Evolutionary conservation across 1,140 invertebrate genomes (phyloP).

Genomic region (Drosophila pallidifrons): DNA sequence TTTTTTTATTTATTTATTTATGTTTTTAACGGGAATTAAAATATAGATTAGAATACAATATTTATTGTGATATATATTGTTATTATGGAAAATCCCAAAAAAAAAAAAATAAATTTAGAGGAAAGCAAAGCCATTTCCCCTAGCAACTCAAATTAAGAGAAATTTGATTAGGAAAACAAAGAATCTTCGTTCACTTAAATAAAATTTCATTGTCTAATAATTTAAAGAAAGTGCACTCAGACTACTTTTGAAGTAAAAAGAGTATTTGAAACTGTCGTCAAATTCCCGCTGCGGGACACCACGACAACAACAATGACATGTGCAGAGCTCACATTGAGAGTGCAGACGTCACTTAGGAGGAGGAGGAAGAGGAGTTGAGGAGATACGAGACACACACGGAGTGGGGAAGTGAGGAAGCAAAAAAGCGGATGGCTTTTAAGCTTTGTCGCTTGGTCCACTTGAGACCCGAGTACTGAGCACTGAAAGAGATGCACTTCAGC

Average conservation of each 20-base stretch:
- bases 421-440: slow-evolving; percentile 60
- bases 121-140: too few species aligned
- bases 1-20: too few species aligned
- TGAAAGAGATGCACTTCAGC: slow-evolving; percentile 44
- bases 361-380: background rate
- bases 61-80: too few species aligned
- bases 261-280: slow-evolving; percentile 5
- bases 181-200: too few species aligned
- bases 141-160: too few species aligned
- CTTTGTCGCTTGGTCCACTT: slow-evolving; percentile 61
- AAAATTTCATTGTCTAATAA: background rate
- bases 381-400: background rate
- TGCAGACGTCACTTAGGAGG: background rate
- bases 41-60: too few species aligned
- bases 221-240: background rate
- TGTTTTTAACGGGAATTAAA: too few species aligned
- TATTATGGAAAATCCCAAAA: too few species aligned
- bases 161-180: too few species aligned
- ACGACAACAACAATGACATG: slow-evolving; percentile 37
- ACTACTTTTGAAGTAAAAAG: background rate
- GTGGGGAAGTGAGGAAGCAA: background rate
- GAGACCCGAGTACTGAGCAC: slow-evolving; percentile 37
- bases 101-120: too few species aligned
- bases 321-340: slow-evolving; percentile 17
- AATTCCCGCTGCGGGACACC: slow-evolving; percentile 11